These are phyloP conservation scores for Pipistrellus pipistrellus DNA, from an alignment of 2,797 vertebrate genomes.

Conservation along the genomic window DNA sequence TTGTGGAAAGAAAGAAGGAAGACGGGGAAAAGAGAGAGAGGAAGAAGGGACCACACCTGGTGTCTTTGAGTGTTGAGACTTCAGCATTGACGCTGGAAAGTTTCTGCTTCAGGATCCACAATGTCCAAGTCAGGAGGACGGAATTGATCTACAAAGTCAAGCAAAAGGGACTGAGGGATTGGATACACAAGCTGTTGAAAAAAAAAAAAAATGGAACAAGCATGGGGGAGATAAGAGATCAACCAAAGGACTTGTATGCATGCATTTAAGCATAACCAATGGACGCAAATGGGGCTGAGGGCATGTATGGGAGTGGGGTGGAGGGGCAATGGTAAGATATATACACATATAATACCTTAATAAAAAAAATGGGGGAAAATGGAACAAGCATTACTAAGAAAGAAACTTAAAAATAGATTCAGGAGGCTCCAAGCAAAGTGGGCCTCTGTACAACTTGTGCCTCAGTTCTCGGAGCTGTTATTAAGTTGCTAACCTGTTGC, in stretches of 20 bases:
- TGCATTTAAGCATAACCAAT: too few relatives aligned
- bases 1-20: not conserved
- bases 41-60: conserved; percentile 40
- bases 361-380: too few relatives aligned
- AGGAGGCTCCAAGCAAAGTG: too few relatives aligned
- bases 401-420: not conserved
- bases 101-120: conserved; percentile 75
- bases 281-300: too few relatives aligned
- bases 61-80: conserved; percentile 71
- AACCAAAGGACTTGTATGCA: too few relatives aligned
- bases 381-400: not conserved
- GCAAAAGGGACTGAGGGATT: not conserved
- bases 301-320: too few relatives aligned
- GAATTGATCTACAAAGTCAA: conserved; percentile 70
- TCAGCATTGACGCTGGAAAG: conserved; percentile 58
- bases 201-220: too few relatives aligned
- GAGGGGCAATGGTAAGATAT: too few relatives aligned
- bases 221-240: too few relatives aligned
- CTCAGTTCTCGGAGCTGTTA: not conserved
- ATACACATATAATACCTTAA: too few relatives aligned
- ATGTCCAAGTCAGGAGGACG: conserved; percentile 57
- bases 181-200: not conserved
- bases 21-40: not conserved
- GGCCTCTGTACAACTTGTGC: not conserved
- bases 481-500: not conserved